Percentiles rank a stretch among this genome's conserved stretches.
Evolutionary conservation across 2,797 vertebrate genomes (phyloP).

Genomic region (Pseudochirops corinnae): DNA sequence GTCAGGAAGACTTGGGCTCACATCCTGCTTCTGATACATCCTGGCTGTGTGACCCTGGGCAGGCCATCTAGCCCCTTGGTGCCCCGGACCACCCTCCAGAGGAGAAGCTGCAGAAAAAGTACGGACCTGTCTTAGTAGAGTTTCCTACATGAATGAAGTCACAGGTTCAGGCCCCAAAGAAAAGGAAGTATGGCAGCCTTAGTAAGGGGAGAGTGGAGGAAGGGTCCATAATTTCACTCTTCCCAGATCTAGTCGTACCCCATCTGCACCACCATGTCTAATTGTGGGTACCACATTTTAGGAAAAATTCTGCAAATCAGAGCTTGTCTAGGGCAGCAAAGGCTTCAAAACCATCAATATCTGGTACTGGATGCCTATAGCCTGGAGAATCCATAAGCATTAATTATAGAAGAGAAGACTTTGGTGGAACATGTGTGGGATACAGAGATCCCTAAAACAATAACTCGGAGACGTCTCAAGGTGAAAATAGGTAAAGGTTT

Average conservation of each 20-base stretch:
- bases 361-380: neutral
- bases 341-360: neutral
- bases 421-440: neutral
- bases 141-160: neutral
- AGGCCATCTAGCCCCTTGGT: neutral
- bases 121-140: neutral
- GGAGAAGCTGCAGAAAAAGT: neutral
- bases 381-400: neutral
- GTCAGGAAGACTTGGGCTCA: neutral
- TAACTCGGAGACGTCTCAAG: too few relatives aligned
- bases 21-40: too few relatives aligned
- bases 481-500: too few relatives aligned
- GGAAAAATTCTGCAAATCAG: neutral
- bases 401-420: neutral
- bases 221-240: neutral
- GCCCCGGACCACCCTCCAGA: neutral
- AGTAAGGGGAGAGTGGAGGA: neutral
- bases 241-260: rapidly evolving
- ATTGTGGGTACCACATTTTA: neutral
- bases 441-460: too few relatives aligned
- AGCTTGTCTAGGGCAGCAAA: neutral
- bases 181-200: neutral
- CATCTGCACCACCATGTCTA: neutral
- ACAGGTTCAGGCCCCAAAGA: neutral
- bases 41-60: too few relatives aligned